Evolutionary conservation across 2,113 vertebrate species (phyloP), one percentile per base, ranked within the genome.

Genomic region (Podarcis raffonei): DNA sequence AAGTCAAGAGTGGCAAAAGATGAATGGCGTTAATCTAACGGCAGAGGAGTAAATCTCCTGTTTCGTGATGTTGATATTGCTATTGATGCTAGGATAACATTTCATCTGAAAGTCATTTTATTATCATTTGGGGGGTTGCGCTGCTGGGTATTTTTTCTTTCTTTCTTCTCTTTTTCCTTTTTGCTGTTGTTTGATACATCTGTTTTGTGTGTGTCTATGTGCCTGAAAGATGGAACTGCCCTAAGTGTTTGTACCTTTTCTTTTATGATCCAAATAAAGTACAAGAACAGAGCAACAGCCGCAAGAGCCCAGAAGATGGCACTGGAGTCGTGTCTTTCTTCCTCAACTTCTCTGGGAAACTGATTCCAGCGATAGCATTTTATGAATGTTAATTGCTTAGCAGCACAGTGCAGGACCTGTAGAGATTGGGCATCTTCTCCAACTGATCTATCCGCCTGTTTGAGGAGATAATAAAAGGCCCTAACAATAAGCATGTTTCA

Each of bases 391-490:
- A 69, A 83, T 83, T 69, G 23, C 65, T 80, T 89, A 94, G 85
- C 80, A 83, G 59, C 16, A 62, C 80, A 89, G 87, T 74, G 91
- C 90, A 81, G 88, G 92, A 94, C 84, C 37, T 89, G 85, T 42
- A 89, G 88, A 76, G 77, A 53, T 37, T 48, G 18, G 66, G 77
- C 53, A 83, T 82, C 85, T 90, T 90, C 87, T 83, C 84, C 91
- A 90, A 75, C 76, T 88, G 42, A 87, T 87, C 39, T 42, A 74
- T 77, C n/a, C 66, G 35, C 84, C 89, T 87, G 81, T 71, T 75
- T 77, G 81, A 89, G 85, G 23, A 90, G 81, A 81, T 53, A 94
- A 92, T 87, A 91, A 92, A 90, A 84, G 27, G 82, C 78, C 42
- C 23, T 82, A 85, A 78, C 1, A 88, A 87, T 35, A 83, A 88